phyloP scores from a whole-genome alignment of 2,113 vertebrate genomes.

The Zapornia atra region DNA sequence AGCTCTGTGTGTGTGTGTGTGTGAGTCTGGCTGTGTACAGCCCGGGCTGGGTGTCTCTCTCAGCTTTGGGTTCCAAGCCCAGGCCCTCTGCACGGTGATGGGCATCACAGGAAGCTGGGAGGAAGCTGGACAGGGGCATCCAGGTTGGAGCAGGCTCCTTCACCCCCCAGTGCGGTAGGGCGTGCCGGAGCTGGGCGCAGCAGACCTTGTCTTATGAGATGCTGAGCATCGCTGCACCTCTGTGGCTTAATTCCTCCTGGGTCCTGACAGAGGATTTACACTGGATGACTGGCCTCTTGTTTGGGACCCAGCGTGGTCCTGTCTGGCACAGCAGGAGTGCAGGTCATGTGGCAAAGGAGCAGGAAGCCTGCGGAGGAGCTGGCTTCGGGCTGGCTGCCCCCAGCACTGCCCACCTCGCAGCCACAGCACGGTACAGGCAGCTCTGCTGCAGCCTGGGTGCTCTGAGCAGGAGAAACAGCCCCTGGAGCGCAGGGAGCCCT shows the following conservation, averaged over 20 bases:
- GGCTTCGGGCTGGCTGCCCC: neutral
- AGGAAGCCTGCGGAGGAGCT: neutral
- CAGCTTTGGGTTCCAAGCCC: neutral
- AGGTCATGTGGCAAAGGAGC: fast-evolving
- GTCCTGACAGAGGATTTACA: neutral
- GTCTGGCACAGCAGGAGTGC: neutral
- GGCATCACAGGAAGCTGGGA: fast-evolving
- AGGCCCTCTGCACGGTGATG: neutral
- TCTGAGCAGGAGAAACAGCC: neutral
- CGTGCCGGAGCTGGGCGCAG: neutral
- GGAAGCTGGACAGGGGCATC: neutral
- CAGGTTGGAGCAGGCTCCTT: neutral
- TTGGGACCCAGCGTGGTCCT: neutral
- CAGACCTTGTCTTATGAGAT: neutral
- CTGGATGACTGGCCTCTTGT: neutral
- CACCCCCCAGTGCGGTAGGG: neutral
- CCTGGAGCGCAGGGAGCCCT: neutral
- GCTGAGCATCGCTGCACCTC: neutral
- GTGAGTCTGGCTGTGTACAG: fast-evolving
- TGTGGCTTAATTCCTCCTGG: neutral
- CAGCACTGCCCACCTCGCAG: neutral
- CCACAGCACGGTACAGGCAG: fast-evolving
- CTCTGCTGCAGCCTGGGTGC: neutral
- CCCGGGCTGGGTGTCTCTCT: neutral
- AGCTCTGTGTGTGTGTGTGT: fast-evolving